These are phyloP conservation scores for Drosophila hawaiiensis DNA, from an alignment of 2,888 invertebrate genomes.

Conservation along the genomic window DNA sequence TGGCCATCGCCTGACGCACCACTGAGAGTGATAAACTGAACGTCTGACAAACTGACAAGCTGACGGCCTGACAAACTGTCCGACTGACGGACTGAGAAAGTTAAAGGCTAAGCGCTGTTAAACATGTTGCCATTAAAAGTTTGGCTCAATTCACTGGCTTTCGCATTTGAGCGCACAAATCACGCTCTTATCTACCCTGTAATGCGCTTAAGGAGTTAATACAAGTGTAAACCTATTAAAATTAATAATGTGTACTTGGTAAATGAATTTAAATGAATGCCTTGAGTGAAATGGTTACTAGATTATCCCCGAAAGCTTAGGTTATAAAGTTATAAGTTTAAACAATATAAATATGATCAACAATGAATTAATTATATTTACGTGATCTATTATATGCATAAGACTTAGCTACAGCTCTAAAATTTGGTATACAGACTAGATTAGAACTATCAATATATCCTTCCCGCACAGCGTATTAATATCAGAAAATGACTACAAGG, in stretches of 20 bases:
- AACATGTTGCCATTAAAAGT: constrained; percentile 72
- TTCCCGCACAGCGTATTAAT: background rate
- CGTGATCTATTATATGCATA: no score
- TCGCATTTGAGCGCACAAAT: constrained; percentile 7
- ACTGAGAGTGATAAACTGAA: constrained; percentile 32
- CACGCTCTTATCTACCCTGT: constrained; percentile 1
- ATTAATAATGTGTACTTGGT: background rate
- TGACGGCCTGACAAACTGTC: constrained; percentile 19
- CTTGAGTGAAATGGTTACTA: background rate
- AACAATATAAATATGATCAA: background rate
- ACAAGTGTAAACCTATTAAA: background rate
- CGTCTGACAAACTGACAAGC: constrained; percentile 15
- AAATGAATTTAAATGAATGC: background rate
- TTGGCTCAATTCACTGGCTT: constrained; percentile 31
- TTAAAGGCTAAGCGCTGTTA: constrained; percentile 58
- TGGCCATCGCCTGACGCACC: constrained; percentile 42
- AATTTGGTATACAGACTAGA: background rate
- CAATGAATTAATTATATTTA: background rate
- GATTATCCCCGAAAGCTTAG: no score
- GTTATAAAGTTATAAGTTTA: background rate
- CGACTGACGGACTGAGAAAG: constrained; percentile 44
- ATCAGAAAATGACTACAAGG: background rate
- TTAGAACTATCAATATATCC: background rate
- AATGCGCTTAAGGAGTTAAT: background rate
- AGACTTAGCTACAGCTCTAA: background rate